These are phyloP conservation scores for Cyclophora punctaria DNA, from an alignment of 2,888 invertebrate species.

Conservation along the genomic window DNA sequence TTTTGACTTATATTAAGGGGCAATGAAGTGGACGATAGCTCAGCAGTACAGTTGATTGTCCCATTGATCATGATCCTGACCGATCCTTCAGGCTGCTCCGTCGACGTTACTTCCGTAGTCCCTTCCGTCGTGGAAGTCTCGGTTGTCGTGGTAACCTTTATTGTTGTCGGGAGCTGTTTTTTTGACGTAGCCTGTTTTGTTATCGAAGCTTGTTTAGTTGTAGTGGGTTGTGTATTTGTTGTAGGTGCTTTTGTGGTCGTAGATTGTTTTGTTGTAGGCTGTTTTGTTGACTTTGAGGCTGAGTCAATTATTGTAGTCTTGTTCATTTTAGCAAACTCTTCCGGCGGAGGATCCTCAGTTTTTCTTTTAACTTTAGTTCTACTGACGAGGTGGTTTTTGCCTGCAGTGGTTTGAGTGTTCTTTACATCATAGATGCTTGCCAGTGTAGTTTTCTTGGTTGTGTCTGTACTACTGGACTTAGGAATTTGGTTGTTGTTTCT, in stretches of 20 bases:
- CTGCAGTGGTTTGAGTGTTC: constrained; percentile 29
- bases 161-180: constrained; percentile 15
- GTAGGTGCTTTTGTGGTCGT: constrained; percentile 21
- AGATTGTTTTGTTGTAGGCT: constrained; percentile 15
- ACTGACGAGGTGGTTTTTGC: constrained; percentile 31
- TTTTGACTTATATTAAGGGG: constrained; percentile 41
- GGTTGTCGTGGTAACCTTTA: constrained; percentile 16
- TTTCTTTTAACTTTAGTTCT: constrained; percentile 56
- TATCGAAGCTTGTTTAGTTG: not conserved
- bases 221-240: not conserved
- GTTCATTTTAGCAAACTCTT: too few relatives aligned
- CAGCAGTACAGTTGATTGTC: constrained; percentile 64
- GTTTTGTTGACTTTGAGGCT: too few relatives aligned
- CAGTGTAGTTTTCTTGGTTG: constrained; percentile 33
- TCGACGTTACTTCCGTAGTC: constrained; percentile 25
- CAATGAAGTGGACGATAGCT: constrained; percentile 56
- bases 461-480: constrained; percentile 35
- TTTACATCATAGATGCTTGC: constrained; percentile 29
- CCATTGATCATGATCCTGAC: constrained; percentile 60
- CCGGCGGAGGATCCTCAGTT: constrained; percentile 35
- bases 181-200: constrained; percentile 7
- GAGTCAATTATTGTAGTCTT: too few relatives aligned
- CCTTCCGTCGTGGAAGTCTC: constrained; percentile 14
- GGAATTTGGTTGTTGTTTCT: constrained; percentile 40
- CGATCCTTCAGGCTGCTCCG: constrained; percentile 51